phyloP scores from a whole-genome alignment of 2,113 vertebrate species.

The Solenodon paradoxus region DNA sequence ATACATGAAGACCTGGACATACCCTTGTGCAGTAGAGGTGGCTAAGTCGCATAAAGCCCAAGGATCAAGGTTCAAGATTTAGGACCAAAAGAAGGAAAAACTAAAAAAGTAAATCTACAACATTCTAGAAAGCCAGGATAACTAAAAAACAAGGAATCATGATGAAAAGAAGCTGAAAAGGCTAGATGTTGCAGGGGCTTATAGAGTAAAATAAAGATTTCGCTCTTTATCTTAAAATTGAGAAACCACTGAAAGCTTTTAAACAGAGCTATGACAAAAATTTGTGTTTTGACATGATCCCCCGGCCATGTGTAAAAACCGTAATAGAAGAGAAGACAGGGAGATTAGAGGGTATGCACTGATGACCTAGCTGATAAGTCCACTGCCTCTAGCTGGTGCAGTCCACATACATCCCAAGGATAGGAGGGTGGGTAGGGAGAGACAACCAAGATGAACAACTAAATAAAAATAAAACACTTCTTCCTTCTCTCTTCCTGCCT shows the following conservation, averaged over 20 bases:
- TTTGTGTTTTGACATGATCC: neutral
- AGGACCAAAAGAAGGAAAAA: too few species aligned
- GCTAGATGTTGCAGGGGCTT: neutral
- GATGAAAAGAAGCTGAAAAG: neutral
- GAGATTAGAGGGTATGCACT: neutral
- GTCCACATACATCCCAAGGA: too few species aligned
- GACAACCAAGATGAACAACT: too few species aligned
- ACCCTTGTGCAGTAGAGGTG: too few species aligned
- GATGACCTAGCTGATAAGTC: too few species aligned
- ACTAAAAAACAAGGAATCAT: neutral
- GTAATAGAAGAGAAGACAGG: neutral
- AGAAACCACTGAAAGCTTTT: slow-evolving; percentile 18
- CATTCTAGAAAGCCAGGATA: neutral
- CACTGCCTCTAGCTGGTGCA: too few species aligned
- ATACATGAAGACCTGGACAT: too few species aligned
- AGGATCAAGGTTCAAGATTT: too few species aligned
- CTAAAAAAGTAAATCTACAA: neutral
- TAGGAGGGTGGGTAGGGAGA: too few species aligned
- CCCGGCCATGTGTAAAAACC: neutral
- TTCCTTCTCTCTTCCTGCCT: too few species aligned
- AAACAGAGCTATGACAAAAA: neutral
- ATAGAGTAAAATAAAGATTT: neutral
- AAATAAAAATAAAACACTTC: too few species aligned
- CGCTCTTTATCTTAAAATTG: neutral
- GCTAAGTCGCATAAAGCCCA: too few species aligned